phyloP scores from a whole-genome alignment of 1,140 invertebrate genomes.

The Doryteuthis pealeii region DNA sequence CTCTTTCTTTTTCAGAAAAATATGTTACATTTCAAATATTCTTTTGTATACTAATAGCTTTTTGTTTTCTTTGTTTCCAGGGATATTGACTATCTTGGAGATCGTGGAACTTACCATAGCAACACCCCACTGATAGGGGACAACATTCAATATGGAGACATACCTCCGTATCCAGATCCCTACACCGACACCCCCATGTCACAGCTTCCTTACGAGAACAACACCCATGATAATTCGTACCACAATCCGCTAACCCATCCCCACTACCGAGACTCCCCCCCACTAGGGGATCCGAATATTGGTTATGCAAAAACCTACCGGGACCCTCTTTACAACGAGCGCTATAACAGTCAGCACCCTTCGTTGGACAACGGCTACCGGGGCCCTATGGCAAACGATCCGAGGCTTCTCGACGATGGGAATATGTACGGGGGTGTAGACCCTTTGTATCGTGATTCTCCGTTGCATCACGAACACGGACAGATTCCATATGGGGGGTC shows the following conservation, averaged over 20 bases:
- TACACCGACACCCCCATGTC: background rate
- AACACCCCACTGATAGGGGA: constrained; percentile 1
- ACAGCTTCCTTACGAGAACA: constrained; percentile 3
- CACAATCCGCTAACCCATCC: background rate
- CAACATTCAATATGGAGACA: constrained; percentile 12
- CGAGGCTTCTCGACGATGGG: background rate
- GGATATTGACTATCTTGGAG: background rate
- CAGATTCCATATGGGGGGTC: constrained; percentile 35
- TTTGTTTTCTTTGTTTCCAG: constrained; percentile 2
- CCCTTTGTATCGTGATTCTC: constrained; percentile 37
- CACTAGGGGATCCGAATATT: background rate
- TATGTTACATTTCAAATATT: too few relatives aligned
- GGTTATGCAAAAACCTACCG: constrained; percentile 1
- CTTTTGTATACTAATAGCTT: too few relatives aligned
- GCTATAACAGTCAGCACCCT: background rate
- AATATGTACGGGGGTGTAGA: background rate
- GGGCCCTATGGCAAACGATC: background rate
- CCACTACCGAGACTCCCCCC: background rate
- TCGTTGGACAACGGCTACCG: background rate
- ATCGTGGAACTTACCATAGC: background rate
- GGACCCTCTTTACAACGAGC: background rate
- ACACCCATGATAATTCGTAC: background rate
- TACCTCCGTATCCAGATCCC: background rate
- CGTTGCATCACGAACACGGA: constrained; percentile 58
- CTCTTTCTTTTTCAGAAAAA: too few relatives aligned